phyloP scores from a whole-genome alignment of 2,797 vertebrate species.

The Sternotherus odoratus region DNA sequence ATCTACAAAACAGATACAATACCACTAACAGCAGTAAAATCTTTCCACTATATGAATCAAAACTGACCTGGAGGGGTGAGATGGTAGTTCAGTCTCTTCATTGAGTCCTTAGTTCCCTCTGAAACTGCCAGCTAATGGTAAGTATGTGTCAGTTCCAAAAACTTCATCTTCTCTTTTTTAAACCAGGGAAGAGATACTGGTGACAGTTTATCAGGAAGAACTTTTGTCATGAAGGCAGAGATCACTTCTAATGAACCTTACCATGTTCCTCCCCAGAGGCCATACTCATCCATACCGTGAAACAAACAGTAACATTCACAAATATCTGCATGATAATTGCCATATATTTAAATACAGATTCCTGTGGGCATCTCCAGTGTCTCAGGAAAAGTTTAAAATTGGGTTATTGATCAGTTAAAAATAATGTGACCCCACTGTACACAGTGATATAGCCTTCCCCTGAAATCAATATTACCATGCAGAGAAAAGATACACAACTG shows the following conservation, averaged over 20 bases:
- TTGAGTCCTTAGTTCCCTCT: neutral
- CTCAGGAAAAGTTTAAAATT: neutral
- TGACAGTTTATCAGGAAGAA: neutral
- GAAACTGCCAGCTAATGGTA: neutral
- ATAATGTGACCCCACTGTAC: neutral
- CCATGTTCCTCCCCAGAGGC: neutral
- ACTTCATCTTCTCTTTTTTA: neutral
- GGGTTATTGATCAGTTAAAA: neutral
- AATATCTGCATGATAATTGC: neutral
- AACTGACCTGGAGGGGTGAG: neutral
- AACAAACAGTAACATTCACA: neutral
- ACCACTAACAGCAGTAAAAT: neutral
- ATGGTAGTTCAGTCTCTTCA: neutral
- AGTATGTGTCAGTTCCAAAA: neutral
- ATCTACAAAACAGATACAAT: neutral
- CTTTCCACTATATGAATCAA: neutral
- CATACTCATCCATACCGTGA: neutral
- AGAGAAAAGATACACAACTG: neutral
- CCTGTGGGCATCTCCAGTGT: neutral
- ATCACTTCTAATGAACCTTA: neutral
- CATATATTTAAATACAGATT: neutral
- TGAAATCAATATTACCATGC: neutral
- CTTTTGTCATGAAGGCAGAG: neutral
- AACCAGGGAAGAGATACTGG: neutral
- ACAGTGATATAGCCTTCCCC: neutral